Evolutionary conservation across 2,888 invertebrate genomes (phyloP).

Genomic region (Halictus quadricinctus): DNA sequence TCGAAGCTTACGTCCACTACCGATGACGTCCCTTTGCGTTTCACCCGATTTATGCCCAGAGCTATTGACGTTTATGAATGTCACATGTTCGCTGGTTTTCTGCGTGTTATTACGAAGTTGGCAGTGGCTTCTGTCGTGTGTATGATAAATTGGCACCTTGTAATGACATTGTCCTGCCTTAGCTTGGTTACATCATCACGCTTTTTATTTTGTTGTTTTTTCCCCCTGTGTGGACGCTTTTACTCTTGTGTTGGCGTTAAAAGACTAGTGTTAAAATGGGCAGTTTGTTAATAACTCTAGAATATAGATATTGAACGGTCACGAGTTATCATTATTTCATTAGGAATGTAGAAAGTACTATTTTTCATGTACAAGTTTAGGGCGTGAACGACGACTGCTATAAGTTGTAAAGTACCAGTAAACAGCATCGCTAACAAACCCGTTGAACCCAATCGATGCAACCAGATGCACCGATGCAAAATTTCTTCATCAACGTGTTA

Average conservation of each 20-base stretch:
- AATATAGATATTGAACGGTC: too few relatives aligned
- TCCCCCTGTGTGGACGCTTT: not conserved
- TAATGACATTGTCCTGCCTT: not conserved
- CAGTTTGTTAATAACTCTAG: not conserved
- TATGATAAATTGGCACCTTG: not conserved
- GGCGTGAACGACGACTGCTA: not conserved
- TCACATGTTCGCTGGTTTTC: not conserved
- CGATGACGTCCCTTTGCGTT: too few relatives aligned
- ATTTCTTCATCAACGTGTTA: constrained; percentile 6
- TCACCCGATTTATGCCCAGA: not conserved
- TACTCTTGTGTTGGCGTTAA: not conserved
- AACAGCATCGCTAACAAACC: not conserved
- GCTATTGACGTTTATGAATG: constrained; percentile 4
- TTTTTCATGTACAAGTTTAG: not conserved
- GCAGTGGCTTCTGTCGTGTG: not conserved
- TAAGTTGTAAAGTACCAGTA: not conserved
- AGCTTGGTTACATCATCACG: not conserved
- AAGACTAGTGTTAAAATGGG: not conserved
- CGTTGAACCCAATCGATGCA: not conserved
- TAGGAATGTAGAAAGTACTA: not conserved
- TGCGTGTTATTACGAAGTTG: not conserved
- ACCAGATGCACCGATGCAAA: not conserved
- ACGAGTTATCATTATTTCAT: not conserved
- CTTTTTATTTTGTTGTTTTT: not conserved
- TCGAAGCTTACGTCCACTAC: not conserved